Base-by-base conservation (phyloP, 1,140 invertebrate species). In the Sitophilus oryzae region DNA sequence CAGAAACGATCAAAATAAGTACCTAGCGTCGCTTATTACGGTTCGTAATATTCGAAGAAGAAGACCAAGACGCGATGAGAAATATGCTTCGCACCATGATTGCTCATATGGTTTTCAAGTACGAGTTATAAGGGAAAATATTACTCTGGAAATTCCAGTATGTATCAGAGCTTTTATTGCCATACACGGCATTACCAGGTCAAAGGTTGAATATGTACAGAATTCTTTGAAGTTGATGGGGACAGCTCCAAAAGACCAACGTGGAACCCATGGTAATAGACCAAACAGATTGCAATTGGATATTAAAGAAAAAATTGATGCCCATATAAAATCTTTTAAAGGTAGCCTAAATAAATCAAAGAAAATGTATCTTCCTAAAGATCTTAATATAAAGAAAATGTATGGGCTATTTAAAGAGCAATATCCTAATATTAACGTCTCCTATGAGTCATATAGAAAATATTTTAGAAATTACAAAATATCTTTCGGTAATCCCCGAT, bases 101-200 rank as follows among this genome's bases (percentile, higher is more conserved):
- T 14, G 35, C 10, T 9, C 21, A 14, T 47, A 47, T 47, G 25
- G 11, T 14, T 47, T 34, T 47, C n/a, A 25, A 47, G 44, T 47
- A 14, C 25, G 44, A 16, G 25, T 47, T 34, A 25, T 34, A 14
- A 9, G 44, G 5, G 10, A 47, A 19, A 25, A 14, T 47, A 9
- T 34, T 1, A 14, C 10, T 10, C 18, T 19, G 34, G 45, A 48
- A 9, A 16, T 48, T 8, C 45, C 23, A 4, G 30, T 48, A 36
- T 48, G 45, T 20, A 11, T 35, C 6, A 48, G 35, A 1, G 46
- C 23, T 40, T 48, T 48, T 37, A n/a, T 40, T 8, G 9, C 25
- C 9, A 11, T 48, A 35, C 46, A 48, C 36, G 46, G 46, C 16
- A 48, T 37, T 35, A 37, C 9, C 10, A 20, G 20, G 8, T 10